These are phyloP conservation scores for Trilocha varians DNA, from an alignment of 2,888 invertebrate species.

Conservation along the genomic window DNA sequence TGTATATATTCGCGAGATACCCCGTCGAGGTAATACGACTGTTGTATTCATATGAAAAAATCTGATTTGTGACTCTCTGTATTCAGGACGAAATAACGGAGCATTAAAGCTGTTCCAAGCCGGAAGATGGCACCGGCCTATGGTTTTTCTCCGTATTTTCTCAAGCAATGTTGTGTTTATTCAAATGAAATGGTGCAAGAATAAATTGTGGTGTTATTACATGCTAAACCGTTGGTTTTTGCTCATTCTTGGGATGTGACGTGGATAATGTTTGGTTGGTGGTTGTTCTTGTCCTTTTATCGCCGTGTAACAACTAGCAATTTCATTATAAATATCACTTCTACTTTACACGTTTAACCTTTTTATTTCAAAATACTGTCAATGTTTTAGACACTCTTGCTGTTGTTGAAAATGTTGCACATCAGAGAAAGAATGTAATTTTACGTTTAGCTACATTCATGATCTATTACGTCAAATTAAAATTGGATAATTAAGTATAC, in stretches of 20 bases:
- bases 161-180: conserved; percentile 7
- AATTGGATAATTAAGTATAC: no score
- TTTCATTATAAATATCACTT: no score
- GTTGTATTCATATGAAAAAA: conserved; percentile 3
- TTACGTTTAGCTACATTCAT: no score
- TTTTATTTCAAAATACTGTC: no score
- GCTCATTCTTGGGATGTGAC: not conserved
- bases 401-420: no score
- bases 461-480: no score
- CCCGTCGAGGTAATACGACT: not conserved
- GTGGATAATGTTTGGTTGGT: no score
- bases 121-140: conserved; percentile 1
- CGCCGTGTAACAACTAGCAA: no score
- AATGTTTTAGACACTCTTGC: no score
- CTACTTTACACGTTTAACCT: no score
- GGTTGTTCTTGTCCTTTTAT: no score
- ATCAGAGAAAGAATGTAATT: no score
- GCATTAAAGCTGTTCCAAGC: conserved; percentile 4
- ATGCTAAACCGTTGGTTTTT: not conserved
- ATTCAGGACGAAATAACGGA: conserved; percentile 7
- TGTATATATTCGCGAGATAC: not conserved
- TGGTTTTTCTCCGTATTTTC: not conserved
- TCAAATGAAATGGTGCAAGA: conserved; percentile 1
- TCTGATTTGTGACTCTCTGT: conserved; percentile 7
- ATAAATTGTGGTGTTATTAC: not conserved